These are phyloP conservation scores for Pseudoatta argentina DNA, from an alignment of 1,140 invertebrate genomes.

Conservation along the genomic window DNA sequence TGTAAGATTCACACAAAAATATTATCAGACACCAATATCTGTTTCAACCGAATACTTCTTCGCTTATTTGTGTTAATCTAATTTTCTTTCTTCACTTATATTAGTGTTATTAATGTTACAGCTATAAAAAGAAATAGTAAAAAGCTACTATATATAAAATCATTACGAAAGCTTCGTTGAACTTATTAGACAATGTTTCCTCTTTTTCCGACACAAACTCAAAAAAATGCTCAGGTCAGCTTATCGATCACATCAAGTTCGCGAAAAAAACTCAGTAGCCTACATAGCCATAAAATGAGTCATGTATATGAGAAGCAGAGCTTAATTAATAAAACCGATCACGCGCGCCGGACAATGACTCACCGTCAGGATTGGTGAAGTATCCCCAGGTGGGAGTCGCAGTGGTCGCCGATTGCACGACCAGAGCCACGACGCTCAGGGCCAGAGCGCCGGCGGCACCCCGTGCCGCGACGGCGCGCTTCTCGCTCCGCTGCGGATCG, in stretches of 20 bases:
- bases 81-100: background rate
- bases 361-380: constrained; percentile 89
- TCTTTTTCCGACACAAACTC: background rate
- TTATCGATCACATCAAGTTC: background rate
- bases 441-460: constrained; percentile 90
- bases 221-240: background rate
- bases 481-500: constrained; percentile 81
- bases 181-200: background rate
- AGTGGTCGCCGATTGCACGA: constrained; percentile 89
- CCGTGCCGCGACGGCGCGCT: constrained; percentile 83
- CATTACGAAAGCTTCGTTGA: background rate
- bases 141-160: background rate
- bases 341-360: constrained; percentile 73
- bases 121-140: background rate
- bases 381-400: constrained; percentile 94
- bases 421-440: constrained; percentile 92
- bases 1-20: too few relatives aligned
- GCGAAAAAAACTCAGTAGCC: constrained; percentile 17
- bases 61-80: background rate
- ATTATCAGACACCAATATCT: too few relatives aligned
- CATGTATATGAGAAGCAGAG: background rate
- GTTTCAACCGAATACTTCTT: too few relatives aligned
- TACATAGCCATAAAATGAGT: constrained; percentile 31
- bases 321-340: constrained; percentile 56
- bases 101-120: background rate